Percentiles rank a stretch among this genome's conserved stretches.
Conservation (phyloP, 2,797 vertebrate genomes). For the Scomberomorus guttatus region DNA sequence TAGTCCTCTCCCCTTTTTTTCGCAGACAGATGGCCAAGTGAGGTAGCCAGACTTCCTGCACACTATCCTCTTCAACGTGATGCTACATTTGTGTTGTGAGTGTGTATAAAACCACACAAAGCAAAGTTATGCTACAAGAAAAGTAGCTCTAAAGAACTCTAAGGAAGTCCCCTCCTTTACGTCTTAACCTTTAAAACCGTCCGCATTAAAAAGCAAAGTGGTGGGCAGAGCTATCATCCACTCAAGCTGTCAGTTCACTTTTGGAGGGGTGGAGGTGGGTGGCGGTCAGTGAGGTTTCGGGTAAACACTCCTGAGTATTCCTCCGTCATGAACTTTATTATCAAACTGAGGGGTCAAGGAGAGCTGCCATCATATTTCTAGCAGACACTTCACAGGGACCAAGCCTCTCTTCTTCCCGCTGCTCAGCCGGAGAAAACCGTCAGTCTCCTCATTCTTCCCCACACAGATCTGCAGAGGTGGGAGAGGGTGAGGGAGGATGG, state of each 20-base stretch:
- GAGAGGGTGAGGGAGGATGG: not conserved
- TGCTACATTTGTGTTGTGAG: constrained; percentile 76
- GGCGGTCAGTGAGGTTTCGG: constrained; percentile 69
- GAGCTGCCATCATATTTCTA: constrained; percentile 87
- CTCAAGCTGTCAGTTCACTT: constrained; percentile 54
- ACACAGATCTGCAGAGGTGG: constrained; percentile 87
- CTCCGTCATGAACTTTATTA: constrained; percentile 52
- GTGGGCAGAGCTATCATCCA: constrained; percentile 30
- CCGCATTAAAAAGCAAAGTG: constrained; percentile 50
- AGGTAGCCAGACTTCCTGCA: constrained; percentile 73
- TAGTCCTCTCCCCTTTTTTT: constrained; percentile 43
- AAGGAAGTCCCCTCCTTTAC: constrained; percentile 40
- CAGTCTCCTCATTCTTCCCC: constrained; percentile 87
- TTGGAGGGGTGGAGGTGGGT: constrained; percentile 34
- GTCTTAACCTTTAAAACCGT: constrained; percentile 38
- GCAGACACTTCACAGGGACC: constrained; percentile 86
- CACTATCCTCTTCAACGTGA: constrained; percentile 39
- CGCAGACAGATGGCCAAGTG: constrained; percentile 43
- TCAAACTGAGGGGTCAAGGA: constrained; percentile 44
- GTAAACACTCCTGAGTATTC: constrained; percentile 76
- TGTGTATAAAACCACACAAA: constrained; percentile 58
- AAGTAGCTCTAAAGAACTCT: constrained; percentile 67
- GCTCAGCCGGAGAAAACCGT: constrained; percentile 89
- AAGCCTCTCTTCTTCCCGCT: constrained; percentile 92
- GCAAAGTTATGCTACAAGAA: constrained; percentile 70